Conservation (phyloP, 2,113 vertebrate species). For the Aspidoscelis tigris region DNA sequence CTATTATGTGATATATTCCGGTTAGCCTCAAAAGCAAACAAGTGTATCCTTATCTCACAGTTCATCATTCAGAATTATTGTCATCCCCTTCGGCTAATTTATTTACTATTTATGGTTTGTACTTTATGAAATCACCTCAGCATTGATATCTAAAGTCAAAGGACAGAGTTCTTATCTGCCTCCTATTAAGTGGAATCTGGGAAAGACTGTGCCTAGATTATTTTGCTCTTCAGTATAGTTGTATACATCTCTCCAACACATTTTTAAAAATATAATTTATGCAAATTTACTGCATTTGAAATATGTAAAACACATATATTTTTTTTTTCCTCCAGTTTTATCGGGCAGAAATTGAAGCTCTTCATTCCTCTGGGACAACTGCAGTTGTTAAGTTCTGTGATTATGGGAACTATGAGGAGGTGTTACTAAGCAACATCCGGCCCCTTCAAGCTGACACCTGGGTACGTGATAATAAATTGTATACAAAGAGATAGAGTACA, state of each 20-base stretch:
- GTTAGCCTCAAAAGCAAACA: neutral
- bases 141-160: neutral
- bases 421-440: slow-evolving; percentile 94
- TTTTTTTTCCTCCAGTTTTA: slow-evolving; percentile 83
- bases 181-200: neutral
- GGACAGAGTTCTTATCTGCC: neutral
- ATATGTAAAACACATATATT: slow-evolving; percentile 32
- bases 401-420: slow-evolving; percentile 98
- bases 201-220: neutral
- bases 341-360: slow-evolving; percentile 92
- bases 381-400: slow-evolving; percentile 97
- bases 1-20: neutral
- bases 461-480: slow-evolving; percentile 85
- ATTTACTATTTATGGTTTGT: neutral
- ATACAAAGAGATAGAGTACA: slow-evolving; percentile 65
- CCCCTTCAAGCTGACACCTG: slow-evolving; percentile 86
- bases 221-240: neutral
- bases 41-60: neutral
- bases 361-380: slow-evolving; percentile 95
- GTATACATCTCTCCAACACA: neutral
- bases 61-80: neutral
- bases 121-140: neutral
- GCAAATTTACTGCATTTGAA: neutral
- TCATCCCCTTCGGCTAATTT: neutral
- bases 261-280: neutral